Base-by-base conservation (phyloP, 1,140 invertebrate species). In the Physella acuta region DNA sequence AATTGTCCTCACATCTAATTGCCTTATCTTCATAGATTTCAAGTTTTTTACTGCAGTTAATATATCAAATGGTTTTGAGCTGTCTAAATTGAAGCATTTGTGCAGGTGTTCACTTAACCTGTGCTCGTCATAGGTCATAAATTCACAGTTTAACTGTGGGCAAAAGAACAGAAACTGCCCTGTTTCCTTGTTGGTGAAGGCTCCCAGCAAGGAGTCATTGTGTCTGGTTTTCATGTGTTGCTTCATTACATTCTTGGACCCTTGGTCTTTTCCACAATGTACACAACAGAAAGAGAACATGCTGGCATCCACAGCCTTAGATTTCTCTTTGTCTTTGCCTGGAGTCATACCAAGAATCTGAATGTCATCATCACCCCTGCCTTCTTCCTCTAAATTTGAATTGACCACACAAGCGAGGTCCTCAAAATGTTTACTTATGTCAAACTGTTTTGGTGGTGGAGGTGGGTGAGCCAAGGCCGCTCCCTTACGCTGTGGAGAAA, bases 251-350 rank as follows among this genome's bases (percentile, higher is more conserved):
- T 31, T 33, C 34, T 68, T 68, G 16, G 66, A 68, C 1, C 66
- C 56, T 30, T 68, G 66, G 24, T 68, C 66, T 51, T 68, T 59
- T 0, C 66, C 66, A 60, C 66, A 68, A 68, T 68, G 56, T 20
- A 68, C 37, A 60, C 66, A 68, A 24, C 66, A 68, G 28, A 44
- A 68, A 28, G 66, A 68, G 33, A 68, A 68, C 20, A 49, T 68
- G 28, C 37, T 60, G 17, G 66, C 66, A 68, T 68, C 56, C 4
- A 68, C 66, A 49, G 66, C 53, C 8, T 53, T 60, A 3, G 0
- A 1, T 31, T 36, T 44, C 16, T 44, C 66, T 49, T 51, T 56
- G 14, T 56, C 66, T 37, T 68, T 68, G 2, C 55, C 66, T 44
- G 66, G 66, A n/a, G 66, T 68, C 28, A 68, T 30, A 59, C 36